A percentile compares a stretch with the other conserved stretches of the same genome.
phyloP scores from a whole-genome alignment of 2,797 vertebrate species.

The Phylloscopus collybita region DNA sequence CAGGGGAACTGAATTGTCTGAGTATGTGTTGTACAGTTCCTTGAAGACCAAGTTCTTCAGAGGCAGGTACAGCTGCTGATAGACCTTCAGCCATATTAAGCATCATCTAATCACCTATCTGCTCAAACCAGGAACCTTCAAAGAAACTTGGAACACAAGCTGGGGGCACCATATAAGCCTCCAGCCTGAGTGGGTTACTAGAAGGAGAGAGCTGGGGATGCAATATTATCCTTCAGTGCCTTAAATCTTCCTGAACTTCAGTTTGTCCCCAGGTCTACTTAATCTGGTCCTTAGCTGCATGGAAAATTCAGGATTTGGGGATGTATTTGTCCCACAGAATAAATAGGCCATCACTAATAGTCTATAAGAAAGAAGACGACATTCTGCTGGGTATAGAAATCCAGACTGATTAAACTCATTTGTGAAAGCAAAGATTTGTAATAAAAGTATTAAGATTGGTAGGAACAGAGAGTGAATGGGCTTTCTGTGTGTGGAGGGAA shows the following conservation, averaged over 20 bases:
- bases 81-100: not conserved
- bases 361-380: not conserved
- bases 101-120: not conserved
- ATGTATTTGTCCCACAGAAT: not conserved
- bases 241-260: not conserved
- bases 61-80: not conserved
- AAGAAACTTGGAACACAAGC: not conserved
- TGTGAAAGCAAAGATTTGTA: not conserved
- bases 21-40: not conserved
- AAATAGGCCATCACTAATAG: rapidly evolving
- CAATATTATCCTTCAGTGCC: not conserved
- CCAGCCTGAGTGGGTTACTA: not conserved
- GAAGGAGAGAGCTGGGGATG: not conserved
- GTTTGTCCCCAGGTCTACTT: not conserved
- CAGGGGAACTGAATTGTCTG: rapidly evolving
- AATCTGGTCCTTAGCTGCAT: not conserved
- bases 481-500: not conserved
- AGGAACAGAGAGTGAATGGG: not conserved
- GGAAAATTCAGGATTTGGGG: not conserved
- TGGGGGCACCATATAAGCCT: not conserved
- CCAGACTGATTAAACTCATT: not conserved
- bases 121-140: not conserved
- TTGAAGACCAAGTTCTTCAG: not conserved
- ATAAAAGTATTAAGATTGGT: not conserved
- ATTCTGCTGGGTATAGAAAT: not conserved